Percentiles rank a stretch among this genome's conserved stretches.
These are phyloP conservation scores for Apomyelois bistriatella DNA, from an alignment of 2,888 invertebrate genomes.

Conservation along the genomic window DNA sequence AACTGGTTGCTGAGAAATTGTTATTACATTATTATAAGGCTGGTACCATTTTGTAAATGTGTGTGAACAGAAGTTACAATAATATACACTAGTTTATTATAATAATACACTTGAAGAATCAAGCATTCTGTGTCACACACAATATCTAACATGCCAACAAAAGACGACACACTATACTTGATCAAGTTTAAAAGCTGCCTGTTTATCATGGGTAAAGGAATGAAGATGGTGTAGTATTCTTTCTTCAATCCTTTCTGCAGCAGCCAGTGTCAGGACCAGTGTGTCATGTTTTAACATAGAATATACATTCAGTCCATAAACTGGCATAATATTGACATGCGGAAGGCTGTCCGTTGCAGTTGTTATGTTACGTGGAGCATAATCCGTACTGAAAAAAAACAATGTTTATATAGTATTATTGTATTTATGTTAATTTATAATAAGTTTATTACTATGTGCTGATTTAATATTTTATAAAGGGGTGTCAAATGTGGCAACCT, in stretches of 20 bases:
- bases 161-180: conserved; percentile 62
- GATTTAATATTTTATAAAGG: no score
- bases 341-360: conserved; percentile 88
- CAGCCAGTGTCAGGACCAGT: conserved; percentile 90
- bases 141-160: background rate
- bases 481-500: no score
- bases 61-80: no score
- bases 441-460: no score
- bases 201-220: conserved; percentile 70
- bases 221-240: conserved; percentile 85
- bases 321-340: conserved; percentile 96
- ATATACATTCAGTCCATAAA: conserved; percentile 96
- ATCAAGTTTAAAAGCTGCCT: conserved; percentile 80
- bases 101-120: no score
- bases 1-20: no score
- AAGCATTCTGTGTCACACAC: no score
- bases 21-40: no score
- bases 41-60: no score
- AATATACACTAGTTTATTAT: no score
- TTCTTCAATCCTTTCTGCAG: conserved; percentile 91
- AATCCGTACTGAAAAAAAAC: conserved; percentile 84
- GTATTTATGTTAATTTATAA: no score
- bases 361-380: conserved; percentile 93
- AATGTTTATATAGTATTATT: conserved; percentile 3
- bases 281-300: conserved; percentile 98